Evolutionary conservation across 2,113 vertebrate species (phyloP), one percentile per base, ranked within the genome.

Genomic region (Sakesphorus luctuosus): DNA sequence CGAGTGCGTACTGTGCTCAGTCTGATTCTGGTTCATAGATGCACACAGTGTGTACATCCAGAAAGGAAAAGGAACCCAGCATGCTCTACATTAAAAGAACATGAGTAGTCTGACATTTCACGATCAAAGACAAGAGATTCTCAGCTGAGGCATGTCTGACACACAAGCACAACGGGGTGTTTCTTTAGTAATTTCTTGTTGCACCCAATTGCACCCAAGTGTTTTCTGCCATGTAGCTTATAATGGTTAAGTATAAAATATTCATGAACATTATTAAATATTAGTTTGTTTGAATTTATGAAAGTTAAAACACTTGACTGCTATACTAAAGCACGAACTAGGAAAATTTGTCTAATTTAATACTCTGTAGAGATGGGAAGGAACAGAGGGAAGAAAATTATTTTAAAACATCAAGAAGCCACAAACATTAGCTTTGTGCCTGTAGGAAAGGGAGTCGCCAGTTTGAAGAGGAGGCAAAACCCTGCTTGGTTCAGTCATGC

Each of bases 71-170:
- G 68, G 75, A 84, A 93, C 59, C 40, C 75, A 95, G 87, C 82
- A 80, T 36, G 47, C 44, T 88, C 90, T 67, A 17, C 68, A 72
- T 90, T 77, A 90, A 93, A 94, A 95, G 75, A 97, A 77, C 67
- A 90, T 68, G 85, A 95, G 82, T 33, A 92, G 75, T 26, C 92
- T 91, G 90, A 93, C 72, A 88, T 90, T 83, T 90, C 82, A 33
- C 71, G 93, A 95, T 96, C 82, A 97, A 97, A 96, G 93, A 81
- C 43, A 46, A 80, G 68, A 71, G 82, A 75, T 75, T 90, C 87
- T 74, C 87, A 67, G 43, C 5, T 85, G 61, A 93, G 79, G 59
- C 59, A 84, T 77, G 55, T 80, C 92, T 78, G 59, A 96, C 75
- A 95, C 49, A 91, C 38, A 81, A 68, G 89, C 29, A 11, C 71